A percentile compares a stretch with the other conserved stretches of the same genome.
These are phyloP conservation scores for Eumaeus atala DNA, from an alignment of 1,140 invertebrate species.

Conservation along the genomic window DNA sequence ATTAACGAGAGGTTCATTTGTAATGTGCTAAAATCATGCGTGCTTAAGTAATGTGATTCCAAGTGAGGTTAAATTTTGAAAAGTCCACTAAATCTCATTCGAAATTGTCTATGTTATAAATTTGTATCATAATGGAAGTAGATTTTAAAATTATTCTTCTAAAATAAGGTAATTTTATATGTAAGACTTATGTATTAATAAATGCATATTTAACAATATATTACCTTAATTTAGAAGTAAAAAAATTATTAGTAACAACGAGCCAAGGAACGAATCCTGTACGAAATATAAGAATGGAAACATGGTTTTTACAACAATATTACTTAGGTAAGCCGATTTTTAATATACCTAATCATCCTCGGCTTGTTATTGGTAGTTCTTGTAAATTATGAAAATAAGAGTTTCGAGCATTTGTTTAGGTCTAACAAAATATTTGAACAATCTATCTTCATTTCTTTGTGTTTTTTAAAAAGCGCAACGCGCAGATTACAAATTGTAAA, in stretches of 20 bases:
- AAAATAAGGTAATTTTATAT: slow-evolving; percentile 1
- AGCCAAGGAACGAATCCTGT: neutral
- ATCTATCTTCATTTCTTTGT: no score
- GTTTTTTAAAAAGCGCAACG: no score
- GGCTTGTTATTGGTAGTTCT: neutral
- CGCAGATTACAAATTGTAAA: no score
- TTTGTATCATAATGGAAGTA: no score
- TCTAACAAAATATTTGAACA: neutral
- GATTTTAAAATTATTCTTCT: neutral
- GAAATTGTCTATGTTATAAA: neutral
- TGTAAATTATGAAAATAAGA: neutral
- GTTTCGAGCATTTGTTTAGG: neutral
- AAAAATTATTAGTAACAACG: neutral
- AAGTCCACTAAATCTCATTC: slow-evolving; percentile 24
- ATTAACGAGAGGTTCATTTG: slow-evolving; percentile 34
- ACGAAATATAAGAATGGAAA: no score
- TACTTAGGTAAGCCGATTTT: no score
- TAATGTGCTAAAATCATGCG: slow-evolving; percentile 63
- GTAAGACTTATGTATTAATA: neutral
- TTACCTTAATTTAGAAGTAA: slow-evolving; percentile 1
- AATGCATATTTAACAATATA: no score
- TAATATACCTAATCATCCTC: neutral
- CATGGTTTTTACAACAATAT: no score
- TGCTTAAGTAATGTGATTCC: slow-evolving; percentile 61
- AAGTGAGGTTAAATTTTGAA: slow-evolving; percentile 54